Conservation (phyloP, 2,888 invertebrate genomes). For the Epistrophe eligans region DNA sequence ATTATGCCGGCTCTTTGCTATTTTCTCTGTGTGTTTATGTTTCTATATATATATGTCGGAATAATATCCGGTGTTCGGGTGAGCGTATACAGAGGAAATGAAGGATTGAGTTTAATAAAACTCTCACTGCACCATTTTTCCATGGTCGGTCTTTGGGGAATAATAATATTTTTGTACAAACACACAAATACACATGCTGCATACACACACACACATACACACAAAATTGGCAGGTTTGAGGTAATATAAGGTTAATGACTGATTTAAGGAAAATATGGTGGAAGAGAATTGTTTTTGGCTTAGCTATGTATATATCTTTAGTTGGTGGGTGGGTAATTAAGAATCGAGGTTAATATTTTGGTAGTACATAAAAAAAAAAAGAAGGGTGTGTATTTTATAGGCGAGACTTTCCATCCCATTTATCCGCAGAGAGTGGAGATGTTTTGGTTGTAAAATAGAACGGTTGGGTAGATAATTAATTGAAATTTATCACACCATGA, state of each 20-base stretch:
- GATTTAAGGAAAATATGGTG: conserved; percentile 58
- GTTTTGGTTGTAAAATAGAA: not conserved
- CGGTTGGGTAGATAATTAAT: conserved; percentile 19
- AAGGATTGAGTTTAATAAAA: conserved; percentile 54
- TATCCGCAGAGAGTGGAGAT: not conserved
- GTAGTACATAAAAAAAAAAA: not conserved
- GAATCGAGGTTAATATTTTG: conserved; percentile 37
- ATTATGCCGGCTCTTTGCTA: conserved; percentile 66
- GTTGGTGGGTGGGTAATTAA: conserved; percentile 48
- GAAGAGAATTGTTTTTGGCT: conserved; percentile 14
- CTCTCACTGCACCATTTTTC: conserved; percentile 45
- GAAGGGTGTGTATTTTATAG: not conserved
- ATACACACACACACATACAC: not conserved
- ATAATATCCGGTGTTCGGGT: conserved; percentile 56
- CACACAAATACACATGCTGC: too few relatives aligned
- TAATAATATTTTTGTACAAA: conserved; percentile 51
- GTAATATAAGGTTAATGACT: conserved; percentile 50
- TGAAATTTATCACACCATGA: conserved; percentile 30
- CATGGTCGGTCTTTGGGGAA: conserved; percentile 7
- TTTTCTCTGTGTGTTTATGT: conserved; percentile 21
- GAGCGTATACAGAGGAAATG: not conserved
- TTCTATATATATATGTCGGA: conserved; percentile 3
- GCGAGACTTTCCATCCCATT: not conserved
- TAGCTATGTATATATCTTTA: too few relatives aligned
- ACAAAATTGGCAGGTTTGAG: not conserved